Evolutionary conservation across 2,113 vertebrate species (phyloP).

Genomic region (Oncorhynchus tshawytscha): DNA sequence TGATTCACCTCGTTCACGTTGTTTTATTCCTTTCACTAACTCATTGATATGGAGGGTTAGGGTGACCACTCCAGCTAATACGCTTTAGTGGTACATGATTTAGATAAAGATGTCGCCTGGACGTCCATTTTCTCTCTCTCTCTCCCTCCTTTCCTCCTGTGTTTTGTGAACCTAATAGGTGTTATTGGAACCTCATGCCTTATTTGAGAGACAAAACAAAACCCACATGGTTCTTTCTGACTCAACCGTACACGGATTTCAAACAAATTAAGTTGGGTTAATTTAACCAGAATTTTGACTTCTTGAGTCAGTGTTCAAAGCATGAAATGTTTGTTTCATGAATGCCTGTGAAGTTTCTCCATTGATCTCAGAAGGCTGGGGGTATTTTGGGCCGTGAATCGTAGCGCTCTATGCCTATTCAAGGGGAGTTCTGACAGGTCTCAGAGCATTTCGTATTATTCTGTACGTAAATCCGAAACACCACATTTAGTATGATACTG

Average conservation of each 20-base stretch:
- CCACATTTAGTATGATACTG: no score
- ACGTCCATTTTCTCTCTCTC: no score
- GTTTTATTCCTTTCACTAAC: slow-evolving; percentile 2
- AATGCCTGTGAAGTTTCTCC: slow-evolving; percentile 15
- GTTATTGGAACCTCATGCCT: not conserved
- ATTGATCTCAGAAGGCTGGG: slow-evolving; percentile 17
- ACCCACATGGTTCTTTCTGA: not conserved
- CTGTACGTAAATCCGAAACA: no score
- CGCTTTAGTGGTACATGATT: not conserved
- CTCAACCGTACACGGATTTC: not conserved
- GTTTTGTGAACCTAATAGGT: slow-evolving; percentile 1
- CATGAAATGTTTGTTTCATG: slow-evolving; percentile 9
- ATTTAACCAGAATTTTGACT: not conserved
- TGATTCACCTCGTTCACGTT: not conserved
- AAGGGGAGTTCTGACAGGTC: slow-evolving; percentile 19
- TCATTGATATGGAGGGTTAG: not conserved
- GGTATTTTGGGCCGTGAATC: not conserved
- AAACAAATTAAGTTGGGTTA: not conserved
- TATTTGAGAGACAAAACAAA: not conserved
- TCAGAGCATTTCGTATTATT: no score
- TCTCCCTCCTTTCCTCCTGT: not conserved
- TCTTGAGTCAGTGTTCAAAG: slow-evolving; percentile 16
- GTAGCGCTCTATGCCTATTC: slow-evolving; percentile 2
- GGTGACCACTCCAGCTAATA: not conserved
- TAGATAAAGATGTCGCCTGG: not conserved